These are phyloP conservation scores for Lasioglossum marginatum DNA, from an alignment of 2,888 invertebrate genomes.

Conservation along the genomic window DNA sequence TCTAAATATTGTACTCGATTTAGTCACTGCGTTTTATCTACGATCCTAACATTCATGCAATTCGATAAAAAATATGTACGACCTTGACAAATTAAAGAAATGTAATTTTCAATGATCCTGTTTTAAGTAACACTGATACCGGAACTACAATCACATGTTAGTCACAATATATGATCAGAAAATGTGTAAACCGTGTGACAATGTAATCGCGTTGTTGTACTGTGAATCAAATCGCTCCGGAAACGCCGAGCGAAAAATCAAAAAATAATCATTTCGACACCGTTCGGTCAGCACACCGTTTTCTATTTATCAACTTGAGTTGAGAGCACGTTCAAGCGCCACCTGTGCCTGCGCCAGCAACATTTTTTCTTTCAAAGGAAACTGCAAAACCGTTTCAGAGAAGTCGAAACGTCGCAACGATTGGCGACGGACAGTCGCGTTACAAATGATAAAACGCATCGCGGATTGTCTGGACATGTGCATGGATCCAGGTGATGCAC, in stretches of 20 bases:
- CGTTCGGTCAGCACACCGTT: slow-evolving; percentile 28
- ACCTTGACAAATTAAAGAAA: neutral
- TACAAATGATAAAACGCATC: neutral
- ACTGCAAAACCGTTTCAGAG: slow-evolving; percentile 43
- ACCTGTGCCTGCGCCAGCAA: slow-evolving; percentile 52
- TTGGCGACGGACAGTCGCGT: neutral
- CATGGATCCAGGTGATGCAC: neutral
- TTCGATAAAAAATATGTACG: neutral
- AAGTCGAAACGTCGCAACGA: slow-evolving; percentile 3
- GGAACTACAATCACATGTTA: slow-evolving; percentile 23
- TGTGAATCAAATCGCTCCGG: neutral
- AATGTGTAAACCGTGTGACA: neutral
- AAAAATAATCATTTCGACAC: slow-evolving; percentile 12
- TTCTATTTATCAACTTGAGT: slow-evolving; percentile 53
- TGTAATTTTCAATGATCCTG: neutral
- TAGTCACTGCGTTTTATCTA: neutral
- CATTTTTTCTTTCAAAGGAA: slow-evolving; percentile 37
- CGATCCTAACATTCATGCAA: neutral
- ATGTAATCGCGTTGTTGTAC: neutral
- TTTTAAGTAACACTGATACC: slow-evolving; percentile 17
- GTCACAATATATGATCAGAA: slow-evolving; percentile 29
- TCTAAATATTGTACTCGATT: neutral
- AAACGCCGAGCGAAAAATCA: neutral
- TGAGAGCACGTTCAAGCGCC: slow-evolving; percentile 42
- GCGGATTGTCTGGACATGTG: neutral